Conservation (phyloP, 2,797 vertebrate genomes). For the Telmatherina bonti region DNA sequence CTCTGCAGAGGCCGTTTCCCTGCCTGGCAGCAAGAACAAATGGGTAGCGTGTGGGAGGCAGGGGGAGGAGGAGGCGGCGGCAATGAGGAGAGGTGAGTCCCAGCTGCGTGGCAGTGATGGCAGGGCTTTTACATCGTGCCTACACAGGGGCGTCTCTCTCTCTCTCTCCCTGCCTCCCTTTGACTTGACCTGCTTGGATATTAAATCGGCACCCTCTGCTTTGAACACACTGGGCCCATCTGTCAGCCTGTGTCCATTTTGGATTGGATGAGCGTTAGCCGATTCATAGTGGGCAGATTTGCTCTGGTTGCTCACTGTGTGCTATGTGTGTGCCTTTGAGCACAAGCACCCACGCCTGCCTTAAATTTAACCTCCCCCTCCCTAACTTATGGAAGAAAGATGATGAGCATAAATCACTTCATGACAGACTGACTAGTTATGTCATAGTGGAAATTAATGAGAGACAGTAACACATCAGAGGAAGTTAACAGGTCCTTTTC, state of each 20-base stretch:
- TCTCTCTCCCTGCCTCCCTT: slow-evolving; percentile 55
- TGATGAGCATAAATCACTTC: slow-evolving; percentile 34
- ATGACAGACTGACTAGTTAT: slow-evolving; percentile 24
- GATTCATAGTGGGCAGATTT: slow-evolving; percentile 82
- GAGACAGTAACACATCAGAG: slow-evolving; percentile 39
- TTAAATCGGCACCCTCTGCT: slow-evolving; percentile 82
- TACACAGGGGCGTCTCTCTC: slow-evolving; percentile 75
- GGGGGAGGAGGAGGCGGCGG: not conserved
- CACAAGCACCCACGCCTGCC: slow-evolving; percentile 28
- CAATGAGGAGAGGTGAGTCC: slow-evolving; percentile 62
- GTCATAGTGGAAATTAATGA: slow-evolving; percentile 38
- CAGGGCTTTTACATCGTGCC: slow-evolving; percentile 78
- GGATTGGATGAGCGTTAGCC: slow-evolving; percentile 83
- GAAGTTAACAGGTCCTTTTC: slow-evolving; percentile 50
- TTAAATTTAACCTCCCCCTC: slow-evolving; percentile 46
- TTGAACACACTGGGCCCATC: slow-evolving; percentile 86
- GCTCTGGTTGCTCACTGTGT: slow-evolving; percentile 61
- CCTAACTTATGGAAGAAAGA: slow-evolving; percentile 36
- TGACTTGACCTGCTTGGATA: slow-evolving; percentile 85
- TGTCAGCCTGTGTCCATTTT: slow-evolving; percentile 82
- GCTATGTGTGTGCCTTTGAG: slow-evolving; percentile 37
- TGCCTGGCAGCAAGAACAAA: slow-evolving; percentile 75
- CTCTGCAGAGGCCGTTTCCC: slow-evolving; percentile 59
- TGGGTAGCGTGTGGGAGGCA: slow-evolving; percentile 53
- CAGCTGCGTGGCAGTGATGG: slow-evolving; percentile 84